phyloP scores from a whole-genome alignment of 2,113 vertebrate genomes.

The Caretta caretta region DNA sequence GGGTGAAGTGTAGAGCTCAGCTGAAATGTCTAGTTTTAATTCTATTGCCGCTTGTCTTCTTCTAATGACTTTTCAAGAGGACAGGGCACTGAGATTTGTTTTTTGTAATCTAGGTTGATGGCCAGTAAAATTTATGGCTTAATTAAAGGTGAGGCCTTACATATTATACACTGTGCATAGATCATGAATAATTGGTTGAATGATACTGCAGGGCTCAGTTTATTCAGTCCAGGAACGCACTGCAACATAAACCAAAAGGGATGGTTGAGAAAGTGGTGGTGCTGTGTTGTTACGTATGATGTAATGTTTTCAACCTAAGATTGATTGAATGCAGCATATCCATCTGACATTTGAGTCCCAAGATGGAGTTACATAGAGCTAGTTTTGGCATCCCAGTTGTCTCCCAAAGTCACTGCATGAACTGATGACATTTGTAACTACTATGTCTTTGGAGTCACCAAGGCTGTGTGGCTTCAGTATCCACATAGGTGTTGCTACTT shows the following conservation, averaged over 20 bases:
- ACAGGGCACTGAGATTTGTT: background rate
- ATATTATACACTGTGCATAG: background rate
- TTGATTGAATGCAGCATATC: background rate
- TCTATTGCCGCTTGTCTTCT: background rate
- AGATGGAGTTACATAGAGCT: background rate
- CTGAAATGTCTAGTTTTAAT: fast-evolving
- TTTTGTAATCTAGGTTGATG: background rate
- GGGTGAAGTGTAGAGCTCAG: background rate
- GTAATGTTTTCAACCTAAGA: background rate
- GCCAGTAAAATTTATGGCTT: background rate
- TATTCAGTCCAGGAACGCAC: background rate
- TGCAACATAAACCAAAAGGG: background rate
- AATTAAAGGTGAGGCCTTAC: background rate
- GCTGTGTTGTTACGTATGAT: background rate
- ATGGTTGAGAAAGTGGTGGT: background rate
- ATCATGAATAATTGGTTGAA: background rate
- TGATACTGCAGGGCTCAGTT: background rate
- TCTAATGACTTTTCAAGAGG: fast-evolving
- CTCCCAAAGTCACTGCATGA: background rate
- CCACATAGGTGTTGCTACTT: background rate
- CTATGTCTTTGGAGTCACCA: background rate
- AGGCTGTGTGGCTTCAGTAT: background rate
- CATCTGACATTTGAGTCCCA: fast-evolving
- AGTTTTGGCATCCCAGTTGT: background rate
- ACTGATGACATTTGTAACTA: background rate